Evolutionary conservation across 2,888 invertebrate species (phyloP).

Genomic region (Synanthedon tipuliformis): DNA sequence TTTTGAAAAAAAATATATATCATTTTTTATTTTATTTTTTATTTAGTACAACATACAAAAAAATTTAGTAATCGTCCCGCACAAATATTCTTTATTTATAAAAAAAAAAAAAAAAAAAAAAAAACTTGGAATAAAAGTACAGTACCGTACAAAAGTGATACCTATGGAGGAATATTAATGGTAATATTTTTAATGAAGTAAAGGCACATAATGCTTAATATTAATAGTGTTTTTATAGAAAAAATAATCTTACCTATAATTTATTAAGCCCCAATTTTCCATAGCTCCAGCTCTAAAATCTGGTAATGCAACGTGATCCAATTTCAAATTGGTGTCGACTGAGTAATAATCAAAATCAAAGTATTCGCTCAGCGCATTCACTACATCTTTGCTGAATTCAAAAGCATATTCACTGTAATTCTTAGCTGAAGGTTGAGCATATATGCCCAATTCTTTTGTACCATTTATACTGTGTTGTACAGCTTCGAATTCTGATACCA

Average conservation of each 20-base stretch:
- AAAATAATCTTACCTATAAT: constrained; percentile 71
- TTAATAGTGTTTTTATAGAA: too few species aligned
- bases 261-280: constrained; percentile 93
- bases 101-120: too few species aligned
- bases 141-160: too few species aligned
- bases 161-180: too few species aligned
- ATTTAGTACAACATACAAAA: too few species aligned
- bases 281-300: constrained; percentile 89
- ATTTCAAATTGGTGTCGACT: constrained; percentile 73
- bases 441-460: constrained; percentile 67
- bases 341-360: constrained; percentile 68
- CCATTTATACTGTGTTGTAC: constrained; percentile 25
- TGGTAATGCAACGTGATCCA: constrained; percentile 87
- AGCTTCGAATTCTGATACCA: constrained; percentile 78
- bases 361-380: constrained; percentile 66
- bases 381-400: constrained; percentile 67
- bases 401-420: constrained; percentile 75
- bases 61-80: too few species aligned
- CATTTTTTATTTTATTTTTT: too few species aligned
- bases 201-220: too few species aligned
- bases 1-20: too few species aligned
- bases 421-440: constrained; percentile 76
- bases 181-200: too few species aligned
- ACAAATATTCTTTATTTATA: too few species aligned
- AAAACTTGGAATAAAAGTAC: too few species aligned